These are phyloP conservation scores for Drosophila setifemur DNA, from an alignment of 1,140 invertebrate species.

Conservation along the genomic window DNA sequence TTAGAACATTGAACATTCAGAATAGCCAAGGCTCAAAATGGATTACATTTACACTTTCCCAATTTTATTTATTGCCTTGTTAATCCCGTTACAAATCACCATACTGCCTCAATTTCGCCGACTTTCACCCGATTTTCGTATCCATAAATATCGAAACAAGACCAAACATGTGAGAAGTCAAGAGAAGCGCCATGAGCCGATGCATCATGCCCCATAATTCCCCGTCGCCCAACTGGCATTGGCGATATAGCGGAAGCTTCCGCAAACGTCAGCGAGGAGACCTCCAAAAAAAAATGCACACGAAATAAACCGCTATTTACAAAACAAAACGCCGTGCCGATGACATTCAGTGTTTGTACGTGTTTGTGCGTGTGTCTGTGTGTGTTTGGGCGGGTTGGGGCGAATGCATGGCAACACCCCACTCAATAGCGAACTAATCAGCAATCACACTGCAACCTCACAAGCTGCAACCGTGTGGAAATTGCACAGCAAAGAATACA, in stretches of 20 bases:
- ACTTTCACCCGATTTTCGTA: constrained; percentile 29
- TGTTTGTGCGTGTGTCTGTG: constrained; percentile 1
- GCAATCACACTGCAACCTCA: constrained; percentile 66
- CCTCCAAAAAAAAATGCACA: constrained; percentile 40
- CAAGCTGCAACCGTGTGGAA: constrained; percentile 45
- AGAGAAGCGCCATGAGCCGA: constrained; percentile 32
- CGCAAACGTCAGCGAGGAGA: constrained; percentile 60
- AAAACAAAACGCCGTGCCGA: constrained; percentile 17
- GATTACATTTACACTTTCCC: no score
- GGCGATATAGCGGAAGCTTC: constrained; percentile 42
- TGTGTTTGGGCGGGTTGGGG: constrained; percentile 8
- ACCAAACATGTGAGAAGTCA: constrained; percentile 25
- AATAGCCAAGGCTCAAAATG: no score
- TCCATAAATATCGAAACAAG: background rate
- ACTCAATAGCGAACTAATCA: constrained; percentile 72
- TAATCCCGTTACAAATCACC: background rate
- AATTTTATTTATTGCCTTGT: background rate
- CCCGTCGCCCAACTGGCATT: constrained; percentile 4
- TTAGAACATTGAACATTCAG: no score
- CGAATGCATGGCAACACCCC: constrained; percentile 34
- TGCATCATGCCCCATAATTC: constrained; percentile 33
- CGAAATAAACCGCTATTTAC: constrained; percentile 43
- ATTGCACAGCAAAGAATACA: background rate
- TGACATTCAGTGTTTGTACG: constrained; percentile 14
- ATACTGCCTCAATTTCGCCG: constrained; percentile 2